Evolutionary conservation across 2,888 invertebrate genomes (phyloP).

Genomic region (Busseola fusca): DNA sequence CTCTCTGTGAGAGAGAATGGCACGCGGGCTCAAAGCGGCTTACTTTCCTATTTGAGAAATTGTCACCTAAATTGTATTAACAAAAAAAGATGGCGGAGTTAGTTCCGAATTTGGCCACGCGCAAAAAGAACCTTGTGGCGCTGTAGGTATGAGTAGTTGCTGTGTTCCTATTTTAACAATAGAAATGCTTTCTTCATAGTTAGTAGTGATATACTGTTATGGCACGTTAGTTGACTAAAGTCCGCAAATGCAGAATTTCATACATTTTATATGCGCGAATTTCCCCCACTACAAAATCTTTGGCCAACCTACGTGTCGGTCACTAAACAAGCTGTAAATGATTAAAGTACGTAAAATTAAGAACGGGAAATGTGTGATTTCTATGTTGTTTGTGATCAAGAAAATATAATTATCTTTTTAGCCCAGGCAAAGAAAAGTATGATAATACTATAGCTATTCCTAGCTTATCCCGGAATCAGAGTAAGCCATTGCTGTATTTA

Average conservation of each 20-base stretch:
- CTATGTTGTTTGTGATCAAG: background rate
- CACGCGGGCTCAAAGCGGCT: background rate
- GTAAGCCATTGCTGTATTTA: constrained; percentile 3
- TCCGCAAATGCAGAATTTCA: too few species aligned
- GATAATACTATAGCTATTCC: constrained; percentile 1
- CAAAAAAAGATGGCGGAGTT: background rate
- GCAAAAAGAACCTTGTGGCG: background rate
- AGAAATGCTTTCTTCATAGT: constrained; percentile 17
- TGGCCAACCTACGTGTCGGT: too few species aligned
- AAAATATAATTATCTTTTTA: background rate
- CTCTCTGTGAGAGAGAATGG: background rate
- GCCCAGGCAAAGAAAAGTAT: background rate
- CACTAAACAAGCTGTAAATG: constrained; percentile 3
- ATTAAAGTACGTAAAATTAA: background rate
- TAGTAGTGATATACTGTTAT: background rate
- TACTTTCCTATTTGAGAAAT: background rate
- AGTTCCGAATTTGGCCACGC: background rate
- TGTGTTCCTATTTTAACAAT: constrained; percentile 25
- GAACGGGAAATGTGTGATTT: constrained; percentile 7
- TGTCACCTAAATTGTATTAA: background rate
- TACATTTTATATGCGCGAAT: too few species aligned
- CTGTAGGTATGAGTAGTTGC: constrained; percentile 1
- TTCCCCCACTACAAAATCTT: too few species aligned
- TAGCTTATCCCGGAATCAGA: constrained; percentile 1
- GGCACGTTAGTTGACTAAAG: too few species aligned